phyloP scores from a whole-genome alignment of 2,888 invertebrate species.

The Arge pagana region DNA sequence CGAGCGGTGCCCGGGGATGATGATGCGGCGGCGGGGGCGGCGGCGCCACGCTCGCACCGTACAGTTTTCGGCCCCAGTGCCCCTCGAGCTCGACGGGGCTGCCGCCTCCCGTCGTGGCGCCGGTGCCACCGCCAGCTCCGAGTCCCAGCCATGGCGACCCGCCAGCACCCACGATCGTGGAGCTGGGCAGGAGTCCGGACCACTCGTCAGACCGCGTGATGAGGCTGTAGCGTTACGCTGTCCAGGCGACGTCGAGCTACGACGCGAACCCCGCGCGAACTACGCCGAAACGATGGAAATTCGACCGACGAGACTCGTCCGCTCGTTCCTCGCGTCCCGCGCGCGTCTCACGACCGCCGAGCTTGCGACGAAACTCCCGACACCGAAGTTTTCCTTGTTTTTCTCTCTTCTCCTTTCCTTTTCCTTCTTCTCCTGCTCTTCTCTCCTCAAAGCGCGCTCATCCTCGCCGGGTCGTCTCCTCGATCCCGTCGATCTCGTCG shows the following conservation, averaged over 20 bases:
- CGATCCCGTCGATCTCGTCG: too few species aligned
- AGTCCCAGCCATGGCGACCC: conserved; percentile 57
- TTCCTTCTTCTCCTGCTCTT: neutral
- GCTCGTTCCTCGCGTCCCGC: conserved; percentile 10
- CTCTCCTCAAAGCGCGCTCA: neutral
- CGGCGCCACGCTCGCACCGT: conserved; percentile 55
- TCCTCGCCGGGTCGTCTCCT: too few species aligned
- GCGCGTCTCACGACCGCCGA: conserved; percentile 2
- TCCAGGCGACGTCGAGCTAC: neutral
- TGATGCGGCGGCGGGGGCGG: conserved; percentile 56
- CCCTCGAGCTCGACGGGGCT: conserved; percentile 56
- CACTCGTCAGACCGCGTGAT: conserved; percentile 59
- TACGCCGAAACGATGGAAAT: conserved; percentile 12
- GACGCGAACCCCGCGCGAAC: neutral
- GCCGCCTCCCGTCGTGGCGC: conserved; percentile 51
- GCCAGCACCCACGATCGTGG: conserved; percentile 58
- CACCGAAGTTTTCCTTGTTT: conserved; percentile 8
- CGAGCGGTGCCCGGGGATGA: conserved; percentile 53
- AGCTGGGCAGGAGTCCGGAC: conserved; percentile 58
- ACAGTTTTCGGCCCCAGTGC: conserved; percentile 55
- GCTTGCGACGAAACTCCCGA: conserved; percentile 20
- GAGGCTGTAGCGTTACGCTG: conserved; percentile 46
- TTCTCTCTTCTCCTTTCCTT: neutral
- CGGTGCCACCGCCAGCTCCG: conserved; percentile 53
- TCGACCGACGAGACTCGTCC: conserved; percentile 13